Evolutionary conservation across 2,888 invertebrate genomes (phyloP), one percentile per base, ranked within the genome.

Genomic region (Bellardia bayeri): DNA sequence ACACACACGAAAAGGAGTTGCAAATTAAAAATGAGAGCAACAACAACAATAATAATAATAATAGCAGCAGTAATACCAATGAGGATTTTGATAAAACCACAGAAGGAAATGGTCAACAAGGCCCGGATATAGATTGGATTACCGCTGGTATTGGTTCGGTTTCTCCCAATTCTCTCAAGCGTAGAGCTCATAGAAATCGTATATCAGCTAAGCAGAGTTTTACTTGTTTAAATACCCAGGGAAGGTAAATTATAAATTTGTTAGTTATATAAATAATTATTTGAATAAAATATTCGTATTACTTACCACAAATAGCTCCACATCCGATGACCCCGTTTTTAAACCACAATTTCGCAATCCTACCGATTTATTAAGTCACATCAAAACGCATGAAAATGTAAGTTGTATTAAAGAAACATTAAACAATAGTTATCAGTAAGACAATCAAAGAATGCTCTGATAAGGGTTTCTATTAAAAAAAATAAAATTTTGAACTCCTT

Each of bases 121-220:
- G 96, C 64, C 95, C 96, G 9, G 97, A 97, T 92, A 95, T 97
- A 51, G 96, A 97, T 80, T 97, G 97, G 97, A 95, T 97, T 78
- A 94, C 96, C 82, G 94, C 95, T 51, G 96, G 96, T 58, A 94
- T 95, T 89, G 95, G 95, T 8, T 95, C 95, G 0, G 94, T 95
- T 37, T 95, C 95, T 3, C 94, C 95, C 0, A 95, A 95, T 64
- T 94, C 95, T 0, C 72, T 93, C 4, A 93, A 92, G 87, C 90
- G 92, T 64, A 91, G 93, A 23, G 89, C 90, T 14, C 90, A 91
- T 72, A 89, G 89, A 42, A 89, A 88, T 63, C 89, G 88, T 64
- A 86, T 85, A 37, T 68, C 54, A 13, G 63, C 87, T 33, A 89
- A 89, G 72, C 90, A 89, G 58, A 90, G 85, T 85, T 89, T 90